Evolutionary conservation across 2,888 invertebrate species (phyloP).

Genomic region (Luffia ferchaultella): DNA sequence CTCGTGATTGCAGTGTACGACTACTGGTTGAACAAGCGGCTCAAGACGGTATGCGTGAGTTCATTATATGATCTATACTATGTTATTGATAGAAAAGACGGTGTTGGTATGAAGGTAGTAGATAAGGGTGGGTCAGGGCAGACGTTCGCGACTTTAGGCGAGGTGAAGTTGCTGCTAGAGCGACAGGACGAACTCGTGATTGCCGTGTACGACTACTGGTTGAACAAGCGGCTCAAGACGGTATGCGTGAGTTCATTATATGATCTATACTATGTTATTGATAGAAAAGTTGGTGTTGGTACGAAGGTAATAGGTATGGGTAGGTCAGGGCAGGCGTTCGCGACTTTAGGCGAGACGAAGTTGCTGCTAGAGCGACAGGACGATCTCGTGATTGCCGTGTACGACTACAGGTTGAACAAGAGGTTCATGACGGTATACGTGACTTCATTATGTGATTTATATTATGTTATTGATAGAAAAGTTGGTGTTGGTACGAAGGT

Average conservation of each 20-base stretch:
- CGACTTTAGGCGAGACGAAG: slow-evolving; percentile 94
- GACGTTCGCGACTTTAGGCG: slow-evolving; percentile 92
- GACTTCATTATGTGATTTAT: neutral
- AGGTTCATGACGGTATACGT: slow-evolving; percentile 77
- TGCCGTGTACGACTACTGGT: slow-evolving; percentile 99
- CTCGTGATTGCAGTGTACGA: slow-evolving; percentile 98
- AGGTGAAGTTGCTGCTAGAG: slow-evolving; percentile 94
- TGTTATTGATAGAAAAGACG: no score
- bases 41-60: slow-evolving; percentile 70
- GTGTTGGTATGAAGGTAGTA: no score
- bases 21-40: slow-evolving; percentile 98
- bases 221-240: slow-evolving; percentile 93
- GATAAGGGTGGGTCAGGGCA: slow-evolving; percentile 96
- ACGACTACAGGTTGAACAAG: slow-evolving; percentile 99
- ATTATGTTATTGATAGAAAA: no score
- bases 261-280: neutral
- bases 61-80: neutral
- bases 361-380: slow-evolving; percentile 90
- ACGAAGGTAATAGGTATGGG: no score
- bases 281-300: no score
- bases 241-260: slow-evolving; percentile 24
- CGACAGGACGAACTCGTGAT: slow-evolving; percentile 93
- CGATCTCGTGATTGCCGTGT: slow-evolving; percentile 96
- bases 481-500: no score
- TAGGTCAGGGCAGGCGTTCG: slow-evolving; percentile 95